Evolutionary conservation across 2,888 invertebrate species (phyloP).

Genomic region (Andrena hattorfiana): DNA sequence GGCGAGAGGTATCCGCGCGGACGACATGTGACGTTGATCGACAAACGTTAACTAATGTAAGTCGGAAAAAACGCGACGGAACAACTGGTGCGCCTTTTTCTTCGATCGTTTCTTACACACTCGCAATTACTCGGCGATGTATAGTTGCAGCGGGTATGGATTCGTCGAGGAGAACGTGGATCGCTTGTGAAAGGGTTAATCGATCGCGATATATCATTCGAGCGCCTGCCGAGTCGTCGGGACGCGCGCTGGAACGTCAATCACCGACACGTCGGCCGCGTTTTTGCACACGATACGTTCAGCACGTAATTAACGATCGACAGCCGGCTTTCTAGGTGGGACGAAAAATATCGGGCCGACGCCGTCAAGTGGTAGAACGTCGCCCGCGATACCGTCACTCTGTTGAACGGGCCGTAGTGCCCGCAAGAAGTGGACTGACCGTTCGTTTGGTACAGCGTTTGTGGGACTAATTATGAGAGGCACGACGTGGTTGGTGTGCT

Average conservation of each 20-base stretch:
- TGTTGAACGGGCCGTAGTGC: background rate
- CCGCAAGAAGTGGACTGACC: background rate
- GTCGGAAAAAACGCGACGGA: background rate
- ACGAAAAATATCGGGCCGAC: constrained; percentile 23
- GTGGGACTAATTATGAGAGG: background rate
- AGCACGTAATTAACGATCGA: constrained; percentile 49
- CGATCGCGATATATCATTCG: constrained; percentile 58
- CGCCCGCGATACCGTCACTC: background rate
- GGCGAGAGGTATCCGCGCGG: background rate
- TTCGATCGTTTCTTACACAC: constrained; percentile 3
- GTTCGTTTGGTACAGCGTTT: background rate
- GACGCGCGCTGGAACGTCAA: constrained; percentile 31
- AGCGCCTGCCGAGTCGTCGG: constrained; percentile 24
- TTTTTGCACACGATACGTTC: constrained; percentile 20
- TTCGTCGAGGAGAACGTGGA: constrained; percentile 49
- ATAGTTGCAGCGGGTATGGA: constrained; percentile 8
- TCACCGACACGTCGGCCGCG: constrained; percentile 44
- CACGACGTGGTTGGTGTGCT: too few species aligned
- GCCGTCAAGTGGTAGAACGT: constrained; percentile 12
- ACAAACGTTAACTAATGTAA: background rate
- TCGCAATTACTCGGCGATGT: constrained; percentile 24
- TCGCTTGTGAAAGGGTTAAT: constrained; percentile 60
- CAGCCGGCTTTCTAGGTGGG: background rate
- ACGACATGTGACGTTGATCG: constrained; percentile 19
- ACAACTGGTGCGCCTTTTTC: background rate